Percentiles rank a stretch among this genome's conserved stretches.
phyloP scores from a whole-genome alignment of 2,113 vertebrate species.

The Thalassarche chlororhynchos region DNA sequence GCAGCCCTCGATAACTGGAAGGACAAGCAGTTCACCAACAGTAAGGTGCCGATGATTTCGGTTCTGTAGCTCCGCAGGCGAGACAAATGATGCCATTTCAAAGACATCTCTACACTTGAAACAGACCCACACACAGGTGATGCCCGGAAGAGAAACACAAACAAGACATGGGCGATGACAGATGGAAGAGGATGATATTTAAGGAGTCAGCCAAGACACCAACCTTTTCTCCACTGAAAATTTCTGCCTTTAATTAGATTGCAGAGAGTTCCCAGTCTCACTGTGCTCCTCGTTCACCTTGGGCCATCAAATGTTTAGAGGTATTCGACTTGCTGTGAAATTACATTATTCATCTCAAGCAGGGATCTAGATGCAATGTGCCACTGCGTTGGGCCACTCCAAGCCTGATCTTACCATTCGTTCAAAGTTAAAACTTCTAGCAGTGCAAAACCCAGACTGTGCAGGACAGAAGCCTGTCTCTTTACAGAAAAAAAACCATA shows the following conservation, averaged over 20 bases:
- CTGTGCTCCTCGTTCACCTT: neutral
- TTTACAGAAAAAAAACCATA: neutral
- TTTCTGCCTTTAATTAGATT: neutral
- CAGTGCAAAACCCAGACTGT: neutral
- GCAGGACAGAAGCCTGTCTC: neutral
- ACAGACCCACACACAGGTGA: neutral
- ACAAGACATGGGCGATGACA: accelerated
- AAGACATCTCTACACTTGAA: neutral
- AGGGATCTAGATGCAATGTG: neutral
- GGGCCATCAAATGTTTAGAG: neutral
- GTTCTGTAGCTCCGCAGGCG: neutral
- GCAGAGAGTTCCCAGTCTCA: neutral
- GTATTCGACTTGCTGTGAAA: neutral
- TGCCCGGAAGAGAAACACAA: neutral
- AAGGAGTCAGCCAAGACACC: neutral
- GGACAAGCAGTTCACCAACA: neutral
- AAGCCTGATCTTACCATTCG: neutral
- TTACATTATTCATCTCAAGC: neutral
- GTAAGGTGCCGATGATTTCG: neutral
- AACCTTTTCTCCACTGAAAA: neutral
- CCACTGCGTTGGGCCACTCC: neutral
- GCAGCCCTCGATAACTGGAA: neutral
- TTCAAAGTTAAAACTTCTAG: neutral
- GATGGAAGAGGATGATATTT: neutral
- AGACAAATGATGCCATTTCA: neutral